Evolutionary conservation across 2,797 vertebrate species (phyloP), one percentile per base, ranked within the genome.

Genomic region (Helostoma temminkii): DNA sequence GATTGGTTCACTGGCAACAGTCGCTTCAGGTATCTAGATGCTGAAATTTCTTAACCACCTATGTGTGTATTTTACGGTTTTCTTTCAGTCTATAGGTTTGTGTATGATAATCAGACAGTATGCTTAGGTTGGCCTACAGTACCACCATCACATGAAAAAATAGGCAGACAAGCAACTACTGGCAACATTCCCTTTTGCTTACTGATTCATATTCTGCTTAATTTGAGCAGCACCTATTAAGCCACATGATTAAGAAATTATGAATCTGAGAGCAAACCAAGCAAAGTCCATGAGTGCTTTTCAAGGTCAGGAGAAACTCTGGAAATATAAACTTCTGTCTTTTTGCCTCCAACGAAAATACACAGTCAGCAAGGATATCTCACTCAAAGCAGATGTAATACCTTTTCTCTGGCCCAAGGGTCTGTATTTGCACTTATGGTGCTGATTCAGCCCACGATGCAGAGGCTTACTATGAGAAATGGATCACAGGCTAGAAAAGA

Each of bases 371-470:
- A 54, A 42, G 58, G 36, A 68, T 57, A 37, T 41, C 45, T 64
- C 37, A 18, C 32, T 65, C 56, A 53, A 63, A 63, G 59, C 14
- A 50, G 36, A 70, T 46, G 37, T 26, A 46, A 74, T 16, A 53
- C 26, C 25, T 64, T 52, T 62, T 47, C 37, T 57, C 36, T 62
- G 53, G 76, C 70, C 60, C 64, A 58, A 41, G 43, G 81, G 46
- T 76, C 55, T 62, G 47, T 18, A 65, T 70, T 76, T 78, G 60
- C 70, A 58, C 71, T 55, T 9, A 25, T 52, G 36, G 8, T 81
- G 75, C 78, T 81, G 74, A 72, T 78, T 78, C 65, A 63, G 67
- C 77, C 69, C 39, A 76, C 41, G 2, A 47, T 69, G 60, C 59
- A 66, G 66, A 61, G 47, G 55, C 50, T 48, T 11, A 26, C 25